Percentiles rank a stretch among this genome's conserved stretches.
Evolutionary conservation across 1,140 invertebrate species (phyloP).

Genomic region (Prorops nasuta): DNA sequence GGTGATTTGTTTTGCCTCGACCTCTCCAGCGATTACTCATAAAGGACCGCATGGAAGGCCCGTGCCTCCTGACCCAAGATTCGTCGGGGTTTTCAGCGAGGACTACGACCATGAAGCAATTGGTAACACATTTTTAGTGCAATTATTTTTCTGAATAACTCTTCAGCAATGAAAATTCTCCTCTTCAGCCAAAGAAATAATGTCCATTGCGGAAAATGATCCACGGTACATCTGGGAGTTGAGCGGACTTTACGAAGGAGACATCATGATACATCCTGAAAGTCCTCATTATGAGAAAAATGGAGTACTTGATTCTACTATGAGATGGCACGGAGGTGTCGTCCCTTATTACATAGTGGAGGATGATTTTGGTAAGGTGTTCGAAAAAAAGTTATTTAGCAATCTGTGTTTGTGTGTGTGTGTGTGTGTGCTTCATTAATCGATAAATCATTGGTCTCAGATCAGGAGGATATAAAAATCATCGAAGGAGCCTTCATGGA

Average conservation of each 20-base stretch:
- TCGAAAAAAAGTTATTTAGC: too few relatives aligned
- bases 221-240: conserved; percentile 57
- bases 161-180: conserved; percentile 1
- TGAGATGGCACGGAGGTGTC: conserved; percentile 64
- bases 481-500: conserved; percentile 57
- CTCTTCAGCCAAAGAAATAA: conserved; percentile 29
- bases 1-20: too few relatives aligned
- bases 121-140: conserved; percentile 24
- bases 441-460: conserved; percentile 32
- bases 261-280: conserved; percentile 57
- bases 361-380: conserved; percentile 62
- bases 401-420: too few relatives aligned
- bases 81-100: conserved; percentile 18
- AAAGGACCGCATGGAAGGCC: not conserved
- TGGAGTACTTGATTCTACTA: conserved; percentile 61
- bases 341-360: conserved; percentile 65
- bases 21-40: conserved; percentile 7
- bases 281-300: conserved; percentile 53
- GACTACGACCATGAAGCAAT: conserved; percentile 22
- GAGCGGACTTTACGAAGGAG: conserved; percentile 60
- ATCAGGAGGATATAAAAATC: conserved; percentile 49
- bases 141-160: not conserved
- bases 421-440: too few relatives aligned
- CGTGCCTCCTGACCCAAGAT: conserved; percentile 26
- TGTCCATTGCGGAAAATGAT: conserved; percentile 39